Evolutionary conservation across 2,797 vertebrate genomes (phyloP).

Genomic region (Psittacula echo): DNA sequence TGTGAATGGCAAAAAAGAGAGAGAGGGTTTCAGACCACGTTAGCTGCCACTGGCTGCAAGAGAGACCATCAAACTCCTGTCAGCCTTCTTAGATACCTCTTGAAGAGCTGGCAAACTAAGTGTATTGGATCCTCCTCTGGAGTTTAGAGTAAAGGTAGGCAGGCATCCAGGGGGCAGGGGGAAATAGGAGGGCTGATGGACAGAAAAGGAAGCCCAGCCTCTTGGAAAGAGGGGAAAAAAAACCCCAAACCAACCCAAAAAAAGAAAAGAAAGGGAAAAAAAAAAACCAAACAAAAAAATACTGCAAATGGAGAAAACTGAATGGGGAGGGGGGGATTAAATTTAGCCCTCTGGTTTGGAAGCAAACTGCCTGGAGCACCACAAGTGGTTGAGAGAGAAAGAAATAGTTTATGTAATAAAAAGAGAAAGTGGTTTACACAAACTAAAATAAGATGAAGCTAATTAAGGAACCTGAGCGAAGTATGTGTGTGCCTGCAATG

Average conservation of each 20-base stretch:
- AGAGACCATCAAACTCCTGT: conserved; percentile 76
- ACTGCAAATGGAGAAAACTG: conserved; percentile 52
- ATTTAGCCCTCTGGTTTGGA: conserved; percentile 62
- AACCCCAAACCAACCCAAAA: neutral
- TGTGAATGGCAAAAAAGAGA: conserved; percentile 71
- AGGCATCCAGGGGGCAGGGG: conserved; percentile 78
- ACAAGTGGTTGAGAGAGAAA: conserved; percentile 63
- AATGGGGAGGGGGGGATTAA: conserved; percentile 56
- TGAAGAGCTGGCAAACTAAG: conserved; percentile 76
- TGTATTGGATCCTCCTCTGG: conserved; percentile 78
- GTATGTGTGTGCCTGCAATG: conserved; percentile 68
- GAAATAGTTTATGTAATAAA: conserved; percentile 56
- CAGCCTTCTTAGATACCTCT: conserved; percentile 79
- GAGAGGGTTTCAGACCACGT: conserved; percentile 75
- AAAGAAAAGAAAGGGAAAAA: conserved; percentile 29
- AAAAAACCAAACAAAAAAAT: conserved; percentile 12
- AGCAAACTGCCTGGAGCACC: conserved; percentile 46
- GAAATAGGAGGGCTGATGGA: conserved; percentile 65
- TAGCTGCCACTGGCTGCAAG: conserved; percentile 74
- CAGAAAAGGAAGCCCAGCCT: conserved; percentile 70
- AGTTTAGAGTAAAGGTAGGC: conserved; percentile 80
- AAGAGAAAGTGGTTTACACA: conserved; percentile 7
- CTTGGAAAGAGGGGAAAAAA: conserved; percentile 41
- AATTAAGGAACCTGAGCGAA: conserved; percentile 63
- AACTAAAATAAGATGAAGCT: conserved; percentile 65